Evolutionary conservation across 2,797 vertebrate species (phyloP), one percentile per base, ranked within the genome.

Genomic region (Muscicapa comitata): DNA sequence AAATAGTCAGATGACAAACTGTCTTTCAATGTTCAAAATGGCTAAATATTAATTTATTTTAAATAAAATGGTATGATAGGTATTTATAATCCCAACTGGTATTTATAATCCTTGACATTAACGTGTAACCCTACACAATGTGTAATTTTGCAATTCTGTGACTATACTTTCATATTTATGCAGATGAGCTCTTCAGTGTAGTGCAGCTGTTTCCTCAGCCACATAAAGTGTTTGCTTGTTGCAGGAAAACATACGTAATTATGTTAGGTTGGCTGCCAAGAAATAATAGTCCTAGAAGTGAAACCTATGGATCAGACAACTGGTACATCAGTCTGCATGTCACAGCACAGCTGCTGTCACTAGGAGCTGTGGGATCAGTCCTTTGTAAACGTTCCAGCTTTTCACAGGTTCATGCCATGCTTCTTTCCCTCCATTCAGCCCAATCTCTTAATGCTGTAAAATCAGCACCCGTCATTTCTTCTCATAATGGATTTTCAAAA

Each of bases 221-320:
- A 80, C 78, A 70, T 38, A 50, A 94, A 96, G 77, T 94, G 91
- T 94, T 95, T 94, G 77, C 93, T 91, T 94, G 86, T 96, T 95
- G 88, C 94, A 96, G 91, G 94, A 91, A 96, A 95, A 96, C 92
- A 94, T 11, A 94, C 16, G 2, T 88, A 97, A 95, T 96, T 93
- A 83, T 17, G 53, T 95, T 95, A 97, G 90, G 79, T 95, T 94
- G 73, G 79, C 89, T 95, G 95, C 95, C 96, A 97, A 97, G 94
- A 96, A 96, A 88, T 94, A 96, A 94, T 79, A 91, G 82, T 93
- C 62, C 94, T 94, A 94, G 93, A 96, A 96, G 95, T 86, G 82
- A 94, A 95, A 94, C 73, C 87, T 91, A 96, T 94, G 91, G 91
- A 94, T 96, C 88, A 95, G 87, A 79, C 85, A 93, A 94, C 58